Conservation (phyloP, 30 jellyfish, hydroid and myxozoan species). For the Sanderia malayensis region DNA sequence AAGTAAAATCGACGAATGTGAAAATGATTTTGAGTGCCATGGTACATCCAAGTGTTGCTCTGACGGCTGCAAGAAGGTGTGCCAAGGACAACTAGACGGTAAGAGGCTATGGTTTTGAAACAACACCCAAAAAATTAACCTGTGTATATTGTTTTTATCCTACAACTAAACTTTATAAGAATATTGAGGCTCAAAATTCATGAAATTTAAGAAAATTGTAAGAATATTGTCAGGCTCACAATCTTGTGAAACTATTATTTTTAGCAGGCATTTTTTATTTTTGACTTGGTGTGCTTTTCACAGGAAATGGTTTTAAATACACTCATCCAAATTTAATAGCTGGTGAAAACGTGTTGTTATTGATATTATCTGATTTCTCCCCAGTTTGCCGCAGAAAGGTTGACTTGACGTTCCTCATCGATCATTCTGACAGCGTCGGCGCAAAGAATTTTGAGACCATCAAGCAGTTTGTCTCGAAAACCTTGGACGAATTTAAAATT, state of each 20-base stretch:
- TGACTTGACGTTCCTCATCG: constrained; percentile 79
- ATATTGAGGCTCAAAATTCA: too few relatives aligned
- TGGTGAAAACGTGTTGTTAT: background rate
- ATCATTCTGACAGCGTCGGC: constrained; percentile 60
- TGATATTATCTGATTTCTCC: background rate
- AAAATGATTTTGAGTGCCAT: constrained; percentile 71
- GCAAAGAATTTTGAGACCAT: constrained; percentile 48
- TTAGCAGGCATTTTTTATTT: too few relatives aligned
- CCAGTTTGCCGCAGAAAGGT: constrained; percentile 72
- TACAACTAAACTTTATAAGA: too few relatives aligned
- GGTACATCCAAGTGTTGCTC: constrained; percentile 81
- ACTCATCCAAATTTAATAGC: background rate
- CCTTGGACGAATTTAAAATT: constrained; percentile 57
- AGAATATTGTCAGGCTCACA: too few relatives aligned
- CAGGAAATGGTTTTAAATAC: too few relatives aligned
- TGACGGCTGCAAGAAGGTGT: constrained; percentile 62
- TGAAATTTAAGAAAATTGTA: too few relatives aligned
- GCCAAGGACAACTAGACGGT: constrained; percentile 51
- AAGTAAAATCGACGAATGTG: constrained; percentile 56
- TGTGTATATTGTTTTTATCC: background rate
- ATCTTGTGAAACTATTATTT: too few relatives aligned
- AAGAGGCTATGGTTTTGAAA: background rate
- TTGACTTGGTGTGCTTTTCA: too few relatives aligned
- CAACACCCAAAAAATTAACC: too few relatives aligned
- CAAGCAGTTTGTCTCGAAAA: constrained; percentile 46